A percentile compares a stretch with the other conserved stretches of the same genome.
phyloP scores from a whole-genome alignment of 1,140 invertebrate genomes.

The Euura saliciscinereae region DNA sequence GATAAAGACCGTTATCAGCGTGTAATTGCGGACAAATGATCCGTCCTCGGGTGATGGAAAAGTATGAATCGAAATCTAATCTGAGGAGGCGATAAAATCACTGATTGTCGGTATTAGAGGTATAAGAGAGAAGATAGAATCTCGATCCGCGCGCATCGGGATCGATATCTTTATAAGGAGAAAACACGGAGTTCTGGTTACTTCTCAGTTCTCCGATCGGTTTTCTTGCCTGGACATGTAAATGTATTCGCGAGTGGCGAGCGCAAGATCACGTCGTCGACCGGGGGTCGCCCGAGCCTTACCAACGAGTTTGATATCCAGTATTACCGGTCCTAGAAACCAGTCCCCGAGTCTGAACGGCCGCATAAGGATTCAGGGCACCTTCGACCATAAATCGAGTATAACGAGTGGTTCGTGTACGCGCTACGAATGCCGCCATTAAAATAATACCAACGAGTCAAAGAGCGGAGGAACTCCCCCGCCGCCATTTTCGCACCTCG shows the following conservation, averaged over 20 bases:
- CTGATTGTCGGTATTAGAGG: no score
- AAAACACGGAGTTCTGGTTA: neutral
- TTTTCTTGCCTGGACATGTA: neutral
- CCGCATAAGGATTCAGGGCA: conserved; percentile 45
- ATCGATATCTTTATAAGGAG: neutral
- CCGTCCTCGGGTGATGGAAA: no score
- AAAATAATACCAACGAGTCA: conserved; percentile 23
- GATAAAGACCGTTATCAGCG: no score
- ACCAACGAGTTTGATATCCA: neutral
- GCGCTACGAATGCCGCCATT: conserved; percentile 40
- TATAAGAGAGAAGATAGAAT: no score
- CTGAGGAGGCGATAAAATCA: no score
- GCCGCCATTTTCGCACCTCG: conserved; percentile 27
- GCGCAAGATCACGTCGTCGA: neutral
- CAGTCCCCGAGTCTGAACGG: conserved; percentile 17
- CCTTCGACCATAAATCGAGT: conserved; percentile 42
- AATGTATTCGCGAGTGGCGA: neutral
- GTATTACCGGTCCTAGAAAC: conserved; percentile 1
- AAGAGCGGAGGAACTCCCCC: conserved; percentile 4
- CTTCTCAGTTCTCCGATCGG: no score
- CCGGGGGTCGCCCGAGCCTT: neutral
- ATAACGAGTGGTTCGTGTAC: conserved; percentile 43
- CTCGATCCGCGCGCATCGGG: no score
- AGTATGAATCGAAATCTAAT: no score
- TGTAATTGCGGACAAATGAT: no score